Evolutionary conservation across 1,140 invertebrate species (phyloP).

Genomic region (Diuraphis noxia): DNA sequence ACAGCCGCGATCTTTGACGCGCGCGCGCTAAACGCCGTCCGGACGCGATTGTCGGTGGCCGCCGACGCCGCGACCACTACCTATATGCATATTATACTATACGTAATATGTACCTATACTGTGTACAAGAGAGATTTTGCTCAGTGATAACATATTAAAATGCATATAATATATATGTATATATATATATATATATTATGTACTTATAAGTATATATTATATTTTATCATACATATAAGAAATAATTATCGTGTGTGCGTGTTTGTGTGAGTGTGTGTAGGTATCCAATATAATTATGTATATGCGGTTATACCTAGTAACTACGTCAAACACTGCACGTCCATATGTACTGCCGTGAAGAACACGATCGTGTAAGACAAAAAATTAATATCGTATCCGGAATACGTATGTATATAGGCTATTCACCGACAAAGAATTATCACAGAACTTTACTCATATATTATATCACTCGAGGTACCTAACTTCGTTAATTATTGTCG

Average conservation of each 20-base stretch:
- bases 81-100: background rate
- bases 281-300: background rate
- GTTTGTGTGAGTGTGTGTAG: background rate
- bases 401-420: too few relatives aligned
- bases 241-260: background rate
- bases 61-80: background rate
- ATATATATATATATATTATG: too few relatives aligned
- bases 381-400: background rate
- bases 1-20: constrained; percentile 2
- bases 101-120: too few relatives aligned
- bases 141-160: background rate
- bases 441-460: too few relatives aligned
- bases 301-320: background rate
- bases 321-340: background rate
- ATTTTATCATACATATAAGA: too few relatives aligned
- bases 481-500: too few relatives aligned
- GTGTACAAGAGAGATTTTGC: background rate
- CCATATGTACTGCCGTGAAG: background rate
- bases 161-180: too few relatives aligned
- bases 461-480: too few relatives aligned
- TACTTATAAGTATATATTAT: background rate
- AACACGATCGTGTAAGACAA: background rate
- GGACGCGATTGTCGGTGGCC: background rate
- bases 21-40: constrained; percentile 10
- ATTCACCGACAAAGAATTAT: too few relatives aligned